Evolutionary conservation across 2,888 invertebrate species (phyloP).

Genomic region (Noctua janthina): DNA sequence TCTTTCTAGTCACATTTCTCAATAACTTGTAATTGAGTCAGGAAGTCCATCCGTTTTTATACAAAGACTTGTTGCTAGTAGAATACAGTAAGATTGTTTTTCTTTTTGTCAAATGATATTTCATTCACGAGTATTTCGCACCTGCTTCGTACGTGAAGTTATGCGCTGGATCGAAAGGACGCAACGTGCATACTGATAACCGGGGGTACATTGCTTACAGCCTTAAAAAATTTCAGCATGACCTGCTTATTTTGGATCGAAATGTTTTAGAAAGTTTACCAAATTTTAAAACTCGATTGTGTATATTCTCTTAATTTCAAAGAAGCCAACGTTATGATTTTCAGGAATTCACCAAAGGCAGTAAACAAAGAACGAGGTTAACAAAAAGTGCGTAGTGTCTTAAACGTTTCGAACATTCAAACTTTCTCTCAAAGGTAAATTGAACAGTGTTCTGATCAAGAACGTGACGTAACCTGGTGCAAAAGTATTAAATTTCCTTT

Average conservation of each 20-base stretch:
- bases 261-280: conserved; percentile 33
- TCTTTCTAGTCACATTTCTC: conserved; percentile 1
- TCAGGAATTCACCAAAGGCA: conserved; percentile 14
- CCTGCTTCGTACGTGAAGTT: conserved; percentile 79
- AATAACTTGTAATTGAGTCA: conserved; percentile 18
- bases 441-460: conserved; percentile 47
- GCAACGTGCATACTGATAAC: conserved; percentile 75
- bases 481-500: conserved; percentile 65
- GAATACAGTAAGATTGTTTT: conserved; percentile 10
- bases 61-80: conserved; percentile 3
- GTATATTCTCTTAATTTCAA: conserved; percentile 1
- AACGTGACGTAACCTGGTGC: conserved; percentile 64
- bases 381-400: conserved; percentile 35
- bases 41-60: conserved; percentile 33
- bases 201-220: conserved; percentile 14
- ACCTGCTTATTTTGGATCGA: conserved; percentile 34
- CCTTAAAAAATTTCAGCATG: conserved; percentile 48
- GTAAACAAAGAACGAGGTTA: conserved; percentile 16
- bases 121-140: conserved; percentile 72
- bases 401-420: conserved; percentile 38
- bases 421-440: conserved; percentile 63
- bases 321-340: conserved; percentile 10
- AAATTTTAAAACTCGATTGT: neutral
- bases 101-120: conserved; percentile 46
- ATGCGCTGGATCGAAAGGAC: conserved; percentile 74